Evolutionary conservation across 1,140 invertebrate genomes (phyloP), one percentile per base, ranked within the genome.

Genomic region (Phymorhynchus buccinoides): DNA sequence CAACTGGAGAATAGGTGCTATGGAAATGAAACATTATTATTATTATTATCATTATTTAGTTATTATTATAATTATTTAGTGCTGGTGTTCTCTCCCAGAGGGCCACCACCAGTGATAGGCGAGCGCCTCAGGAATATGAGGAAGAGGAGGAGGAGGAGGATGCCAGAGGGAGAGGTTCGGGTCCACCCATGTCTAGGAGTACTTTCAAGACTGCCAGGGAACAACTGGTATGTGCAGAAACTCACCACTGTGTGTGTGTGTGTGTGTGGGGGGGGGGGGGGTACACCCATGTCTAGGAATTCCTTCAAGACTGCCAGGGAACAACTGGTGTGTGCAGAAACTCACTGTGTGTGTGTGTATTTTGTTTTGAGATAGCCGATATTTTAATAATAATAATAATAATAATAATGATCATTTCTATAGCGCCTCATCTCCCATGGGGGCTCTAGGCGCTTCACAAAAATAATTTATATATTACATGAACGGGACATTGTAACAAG

Each of bases 301-400:
- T 32, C 35, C 37, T 75, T 75, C 71, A 75, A 41, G 71, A 75
- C 71, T 6, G 71, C 71, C 71, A 39, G 18, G 44, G 77, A 48
- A 52, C 77, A 52, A 12, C 27, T 79, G 27, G 44, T 79, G 16
- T 52, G 77, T 48, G 7, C 7, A 12, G 37, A 32, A 12, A 7
- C 6, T 73, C 37, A 44, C 41, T 52, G 12, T 79, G n/a, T 52
- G 42, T 48, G 27, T 79, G 22, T 3, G 2, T 3, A 16, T 42
- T 9, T 48, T 48, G 18, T n/a, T n/a, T n/a, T n/a, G n/a, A n/a
- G n/a, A n/a, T n/a, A n/a, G n/a, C n/a, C n/a, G 44, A 48, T 18
- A 48, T 9, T 48, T 9, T 18, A 18, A 48, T 48, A 48, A 48
- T 48, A 48, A 48, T 48, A 18, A 48, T 48, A 48, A 18, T 48